A percentile compares a stretch with the other conserved stretches of the same genome.
Conservation (phyloP, 30 jellyfish, hydroid and myxozoan genomes). For the Euphysa ruthae region DNA sequence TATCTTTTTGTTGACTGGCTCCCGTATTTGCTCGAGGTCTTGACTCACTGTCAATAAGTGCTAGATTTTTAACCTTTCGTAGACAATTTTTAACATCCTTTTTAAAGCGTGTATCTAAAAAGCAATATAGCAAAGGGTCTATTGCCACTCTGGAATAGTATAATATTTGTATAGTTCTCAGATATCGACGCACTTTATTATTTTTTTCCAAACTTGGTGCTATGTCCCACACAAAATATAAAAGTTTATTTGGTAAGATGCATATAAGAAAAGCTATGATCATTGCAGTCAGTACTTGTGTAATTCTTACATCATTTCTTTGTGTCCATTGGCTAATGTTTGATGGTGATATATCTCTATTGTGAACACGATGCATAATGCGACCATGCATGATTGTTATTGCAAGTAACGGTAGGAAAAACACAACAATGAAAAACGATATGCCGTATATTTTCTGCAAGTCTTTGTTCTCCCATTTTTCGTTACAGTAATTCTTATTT, state of each 20-base stretch:
- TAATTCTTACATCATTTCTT: neutral
- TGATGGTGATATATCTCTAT: constrained; percentile 3
- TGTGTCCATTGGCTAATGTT: neutral
- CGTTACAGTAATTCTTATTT: constrained; percentile 10
- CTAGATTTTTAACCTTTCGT: neutral
- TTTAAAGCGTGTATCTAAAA: constrained; percentile 27
- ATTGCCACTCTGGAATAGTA: constrained; percentile 23
- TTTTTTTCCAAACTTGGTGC: constrained; percentile 7
- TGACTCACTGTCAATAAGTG: constrained; percentile 1
- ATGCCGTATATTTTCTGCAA: neutral
- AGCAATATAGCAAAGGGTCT: constrained; percentile 26
- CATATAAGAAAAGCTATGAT: neutral
- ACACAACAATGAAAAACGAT: neutral
- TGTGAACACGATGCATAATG: constrained; percentile 3
- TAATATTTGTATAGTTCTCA: constrained; percentile 2
- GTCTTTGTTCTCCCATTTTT: neutral
- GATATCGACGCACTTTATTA: neutral
- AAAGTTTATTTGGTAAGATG: constrained; percentile 7
- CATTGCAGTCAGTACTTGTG: constrained; percentile 17
- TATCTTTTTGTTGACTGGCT: too few species aligned
- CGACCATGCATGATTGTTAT: constrained; percentile 18
- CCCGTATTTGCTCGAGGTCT: constrained; percentile 5
- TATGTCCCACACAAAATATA: constrained; percentile 23
- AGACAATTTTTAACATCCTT: constrained; percentile 1
- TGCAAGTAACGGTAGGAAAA: constrained; percentile 16